These are phyloP conservation scores for Rhagoletis zephyria DNA, from an alignment of 1,140 invertebrate species.

Conservation along the genomic window DNA sequence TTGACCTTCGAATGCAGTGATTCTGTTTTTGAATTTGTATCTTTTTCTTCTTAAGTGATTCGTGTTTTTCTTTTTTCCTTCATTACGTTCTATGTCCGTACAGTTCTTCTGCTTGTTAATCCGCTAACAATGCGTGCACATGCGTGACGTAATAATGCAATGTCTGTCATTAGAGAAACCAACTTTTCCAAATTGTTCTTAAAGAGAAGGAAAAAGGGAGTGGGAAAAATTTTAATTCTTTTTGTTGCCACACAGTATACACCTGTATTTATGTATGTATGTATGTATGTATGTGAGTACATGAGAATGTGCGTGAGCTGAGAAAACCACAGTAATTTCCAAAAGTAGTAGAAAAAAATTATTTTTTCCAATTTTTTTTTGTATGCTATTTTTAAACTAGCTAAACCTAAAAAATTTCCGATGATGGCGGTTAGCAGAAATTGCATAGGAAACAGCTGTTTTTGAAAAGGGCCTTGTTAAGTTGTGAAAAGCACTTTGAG, in stretches of 20 bases:
- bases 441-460: not conserved
- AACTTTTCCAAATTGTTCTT: not conserved
- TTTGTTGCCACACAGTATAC: not conserved
- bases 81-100: not conserved
- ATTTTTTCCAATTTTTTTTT: not conserved
- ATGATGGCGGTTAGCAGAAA: constrained; percentile 9
- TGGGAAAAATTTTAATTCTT: not conserved
- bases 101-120: not conserved
- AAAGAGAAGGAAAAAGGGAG: not conserved
- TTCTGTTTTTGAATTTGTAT: not conserved
- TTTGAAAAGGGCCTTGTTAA: not conserved
- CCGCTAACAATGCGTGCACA: constrained; percentile 45
- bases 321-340: constrained; percentile 26
- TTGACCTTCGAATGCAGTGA: not conserved
- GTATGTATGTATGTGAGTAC: not conserved
- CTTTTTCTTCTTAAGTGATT: not conserved
- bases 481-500: not conserved
- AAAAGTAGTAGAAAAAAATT: not conserved
- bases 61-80: not conserved
- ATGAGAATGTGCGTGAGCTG: constrained; percentile 13
- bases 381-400: not conserved
- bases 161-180: not conserved
- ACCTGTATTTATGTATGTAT: not conserved
- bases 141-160: constrained; percentile 51
- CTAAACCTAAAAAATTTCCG: not conserved